phyloP scores from a whole-genome alignment of 2,797 vertebrate genomes.

The Uromys caudimaculatus region DNA sequence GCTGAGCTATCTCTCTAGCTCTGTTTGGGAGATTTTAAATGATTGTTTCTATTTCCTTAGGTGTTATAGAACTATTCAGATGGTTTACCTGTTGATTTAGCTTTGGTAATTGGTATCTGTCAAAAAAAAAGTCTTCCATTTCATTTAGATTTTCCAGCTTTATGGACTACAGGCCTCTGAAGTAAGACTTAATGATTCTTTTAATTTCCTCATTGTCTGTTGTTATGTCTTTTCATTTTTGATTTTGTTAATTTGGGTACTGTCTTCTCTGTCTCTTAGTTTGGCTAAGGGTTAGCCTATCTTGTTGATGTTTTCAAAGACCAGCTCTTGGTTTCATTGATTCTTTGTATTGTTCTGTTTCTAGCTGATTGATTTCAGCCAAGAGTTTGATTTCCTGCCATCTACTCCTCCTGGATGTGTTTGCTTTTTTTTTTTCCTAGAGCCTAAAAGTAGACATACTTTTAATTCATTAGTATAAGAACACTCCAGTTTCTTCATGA shows the following conservation, averaged over 20 bases:
- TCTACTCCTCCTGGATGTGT: not conserved
- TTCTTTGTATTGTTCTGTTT: not conserved
- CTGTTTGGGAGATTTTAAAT: not conserved
- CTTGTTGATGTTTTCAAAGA: not conserved
- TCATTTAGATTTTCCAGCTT: not conserved
- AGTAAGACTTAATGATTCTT: not conserved
- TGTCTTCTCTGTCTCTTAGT: not conserved
- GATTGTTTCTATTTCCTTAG: not conserved
- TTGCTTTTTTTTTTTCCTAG: not conserved
- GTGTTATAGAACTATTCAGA: not conserved
- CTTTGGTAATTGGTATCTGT: not conserved
- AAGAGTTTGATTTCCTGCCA: not conserved
- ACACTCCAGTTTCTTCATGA: not conserved
- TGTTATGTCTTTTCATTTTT: not conserved
- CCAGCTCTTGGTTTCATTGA: not conserved
- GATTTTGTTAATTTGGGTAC: not conserved
- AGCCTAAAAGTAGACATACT: not conserved
- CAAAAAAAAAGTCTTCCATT: not conserved
- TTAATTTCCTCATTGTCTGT: not conserved
- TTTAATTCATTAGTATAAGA: not conserved
- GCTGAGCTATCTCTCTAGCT: not conserved
- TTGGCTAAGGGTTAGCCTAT: not conserved
- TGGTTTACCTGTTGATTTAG: not conserved
- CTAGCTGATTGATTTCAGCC: not conserved
- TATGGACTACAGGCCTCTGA: not conserved